Base-by-base conservation (phyloP, 2,113 vertebrate species). In the Hirundichthys speculiger region DNA sequence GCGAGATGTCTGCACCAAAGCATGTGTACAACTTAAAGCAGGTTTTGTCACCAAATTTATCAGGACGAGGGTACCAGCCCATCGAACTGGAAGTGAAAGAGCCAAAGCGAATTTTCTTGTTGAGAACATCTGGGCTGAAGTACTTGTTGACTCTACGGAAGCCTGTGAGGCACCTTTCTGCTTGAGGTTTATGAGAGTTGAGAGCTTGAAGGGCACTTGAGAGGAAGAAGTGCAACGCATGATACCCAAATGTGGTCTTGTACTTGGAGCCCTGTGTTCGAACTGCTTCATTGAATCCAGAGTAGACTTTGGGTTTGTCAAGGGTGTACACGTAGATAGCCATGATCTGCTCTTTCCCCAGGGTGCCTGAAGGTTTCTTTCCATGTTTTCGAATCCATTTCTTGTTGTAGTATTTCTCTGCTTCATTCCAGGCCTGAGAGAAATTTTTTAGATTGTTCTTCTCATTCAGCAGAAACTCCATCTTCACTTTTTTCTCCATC, bases 1-100 rank as follows among this genome's bases (percentile, higher is more conserved):
- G n/a, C 0, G 78, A 84, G 38, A 85, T 6, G 13, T 78, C 68
- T 8, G 56, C 78, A 50, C 79, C 73, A 1, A 1, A 64, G 22
- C 83, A 82, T 0, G 75, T 79, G 9, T 25, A 0, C 2, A 85
- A 64, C 25, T 82, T 45, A 61, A 79, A 85, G 62, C 83, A 85
- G 0, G 75, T 73, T 48, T 70, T 61, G 15, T 58, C 42, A 25
- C 76, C 79, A 57, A 73, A 85, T 47, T 27, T 40, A 0, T 30
- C 11, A 4, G 59, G 7, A 0, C 20, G 50, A 11, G 56, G 39
- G 34, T 73, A 64, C 30, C 19, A 11, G 2, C 50, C 69, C 72
- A 45, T 27, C 0, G 79, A 64, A 42, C 39, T 70, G 48, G 79
- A 85, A 20, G 73, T 71, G 1, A 85, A 85, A 7, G 64, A 49